Percentiles rank a stretch among this genome's conserved stretches.
Evolutionary conservation across 2,888 invertebrate species (phyloP).

Genomic region (Agonopterix arenella): DNA sequence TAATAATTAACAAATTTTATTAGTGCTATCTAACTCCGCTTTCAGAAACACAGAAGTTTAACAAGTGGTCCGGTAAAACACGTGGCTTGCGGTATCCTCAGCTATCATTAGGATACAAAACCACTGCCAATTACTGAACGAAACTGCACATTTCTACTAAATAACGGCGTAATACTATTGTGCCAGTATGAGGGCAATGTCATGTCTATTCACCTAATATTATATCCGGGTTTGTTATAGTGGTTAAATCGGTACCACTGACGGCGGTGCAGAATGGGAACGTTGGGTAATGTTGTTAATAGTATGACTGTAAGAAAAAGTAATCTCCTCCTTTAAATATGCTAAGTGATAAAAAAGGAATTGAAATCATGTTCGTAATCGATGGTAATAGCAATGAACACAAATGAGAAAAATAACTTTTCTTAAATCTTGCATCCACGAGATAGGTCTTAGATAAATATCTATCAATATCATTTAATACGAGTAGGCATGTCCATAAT

Average conservation of each 20-base stretch:
- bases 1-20: too few relatives aligned
- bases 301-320: too few relatives aligned
- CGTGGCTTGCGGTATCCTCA: slow-evolving; percentile 32
- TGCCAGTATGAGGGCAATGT: slow-evolving; percentile 35
- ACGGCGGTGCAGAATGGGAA: too few relatives aligned
- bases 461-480: neutral
- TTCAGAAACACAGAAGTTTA: slow-evolving; percentile 11
- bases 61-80: slow-evolving; percentile 24
- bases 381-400: too few relatives aligned
- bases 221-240: slow-evolving; percentile 23
- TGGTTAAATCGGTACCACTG: neutral
- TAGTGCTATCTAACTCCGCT: neutral
- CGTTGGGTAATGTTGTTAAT: too few relatives aligned
- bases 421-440: too few relatives aligned
- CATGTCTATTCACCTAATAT: slow-evolving; percentile 29
- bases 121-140: slow-evolving; percentile 42
- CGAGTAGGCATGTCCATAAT: too few relatives aligned
- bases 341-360: too few relatives aligned
- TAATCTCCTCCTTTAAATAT: too few relatives aligned
- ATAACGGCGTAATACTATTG: slow-evolving; percentile 29
- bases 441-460: too few relatives aligned
- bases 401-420: too few relatives aligned
- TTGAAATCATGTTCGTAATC: too few relatives aligned
- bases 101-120: slow-evolving; percentile 44
- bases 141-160: slow-evolving; percentile 40